phyloP scores from a whole-genome alignment of 2,797 vertebrate genomes.

The Cirrhinus molitorella region DNA sequence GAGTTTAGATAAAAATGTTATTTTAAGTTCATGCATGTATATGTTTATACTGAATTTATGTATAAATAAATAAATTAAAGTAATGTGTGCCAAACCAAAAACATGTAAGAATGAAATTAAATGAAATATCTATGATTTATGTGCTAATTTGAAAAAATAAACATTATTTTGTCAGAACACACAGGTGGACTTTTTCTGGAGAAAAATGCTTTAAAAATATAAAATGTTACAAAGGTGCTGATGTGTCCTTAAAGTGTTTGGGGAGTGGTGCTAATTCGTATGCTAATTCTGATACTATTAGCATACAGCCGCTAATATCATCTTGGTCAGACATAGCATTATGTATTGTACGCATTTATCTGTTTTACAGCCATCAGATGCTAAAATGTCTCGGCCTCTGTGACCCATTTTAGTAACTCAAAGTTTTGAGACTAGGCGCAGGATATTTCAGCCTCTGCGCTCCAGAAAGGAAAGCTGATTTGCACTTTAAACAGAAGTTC shows the following conservation, averaged over 20 bases:
- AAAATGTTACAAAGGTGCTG: not conserved
- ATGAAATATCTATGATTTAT: not conserved
- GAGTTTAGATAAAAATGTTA: too few species aligned
- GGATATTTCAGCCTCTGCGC: not conserved
- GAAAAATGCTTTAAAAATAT: too few species aligned
- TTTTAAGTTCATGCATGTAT: too few species aligned
- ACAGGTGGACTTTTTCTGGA: too few species aligned
- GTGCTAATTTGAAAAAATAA: too few species aligned
- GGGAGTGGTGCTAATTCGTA: not conserved
- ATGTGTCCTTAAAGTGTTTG: not conserved
- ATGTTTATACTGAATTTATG: too few species aligned
- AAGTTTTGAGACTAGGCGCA: not conserved
- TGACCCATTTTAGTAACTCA: not conserved
- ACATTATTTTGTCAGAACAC: too few species aligned
- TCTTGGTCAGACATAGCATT: not conserved
- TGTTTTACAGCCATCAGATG: not conserved
- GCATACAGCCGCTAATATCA: not conserved
- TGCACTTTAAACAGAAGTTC: conserved; percentile 16
- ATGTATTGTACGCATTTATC: not conserved
- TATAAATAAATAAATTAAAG: not conserved
- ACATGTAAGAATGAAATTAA: not conserved
- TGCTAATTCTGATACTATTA: not conserved
- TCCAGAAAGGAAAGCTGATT: conserved; percentile 20
- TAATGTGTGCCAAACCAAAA: not conserved
- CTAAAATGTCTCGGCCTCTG: not conserved